These are phyloP conservation scores for Lithophane socia DNA, from an alignment of 2,888 invertebrate species.

Conservation along the genomic window DNA sequence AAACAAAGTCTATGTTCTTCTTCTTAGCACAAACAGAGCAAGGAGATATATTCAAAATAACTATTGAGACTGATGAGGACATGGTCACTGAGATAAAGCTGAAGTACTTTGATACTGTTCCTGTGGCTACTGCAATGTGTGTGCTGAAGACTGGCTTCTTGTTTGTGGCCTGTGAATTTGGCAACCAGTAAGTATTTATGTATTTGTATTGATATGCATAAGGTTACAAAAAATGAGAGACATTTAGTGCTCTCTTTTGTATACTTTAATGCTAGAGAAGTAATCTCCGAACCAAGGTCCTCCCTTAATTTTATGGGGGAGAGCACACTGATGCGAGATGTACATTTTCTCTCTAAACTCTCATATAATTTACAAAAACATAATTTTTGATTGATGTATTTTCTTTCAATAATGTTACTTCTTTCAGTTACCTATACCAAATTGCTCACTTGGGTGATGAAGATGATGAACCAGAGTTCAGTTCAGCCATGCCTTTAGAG, in stretches of 20 bases:
- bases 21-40: slow-evolving; percentile 99
- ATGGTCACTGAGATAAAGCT: slow-evolving; percentile 99
- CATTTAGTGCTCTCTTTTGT: slow-evolving; percentile 74
- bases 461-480: slow-evolving; percentile 99
- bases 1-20: slow-evolving; percentile 99
- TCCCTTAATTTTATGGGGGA: slow-evolving; percentile 85
- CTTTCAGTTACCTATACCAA: slow-evolving; percentile 97
- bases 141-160: slow-evolving; percentile 99
- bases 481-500: slow-evolving; percentile 99
- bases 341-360: slow-evolving; percentile 70
- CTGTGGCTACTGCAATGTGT: slow-evolving; percentile 98
- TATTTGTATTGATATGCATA: slow-evolving; percentile 60
- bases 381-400: neutral
- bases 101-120: slow-evolving; percentile 99
- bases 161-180: slow-evolving; percentile 99
- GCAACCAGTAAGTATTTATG: slow-evolving; percentile 98
- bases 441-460: slow-evolving; percentile 99
- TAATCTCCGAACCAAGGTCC: slow-evolving; percentile 92
- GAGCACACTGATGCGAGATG: slow-evolving; percentile 91
- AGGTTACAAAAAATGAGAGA: slow-evolving; percentile 61
- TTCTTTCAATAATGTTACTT: slow-evolving; percentile 1
- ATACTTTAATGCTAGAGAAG: slow-evolving; percentile 83
- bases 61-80: slow-evolving; percentile 98
- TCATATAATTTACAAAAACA: neutral
- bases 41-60: slow-evolving; percentile 97